Conservation (phyloP, 2,113 vertebrate genomes). For the Amia ocellicauda region DNA sequence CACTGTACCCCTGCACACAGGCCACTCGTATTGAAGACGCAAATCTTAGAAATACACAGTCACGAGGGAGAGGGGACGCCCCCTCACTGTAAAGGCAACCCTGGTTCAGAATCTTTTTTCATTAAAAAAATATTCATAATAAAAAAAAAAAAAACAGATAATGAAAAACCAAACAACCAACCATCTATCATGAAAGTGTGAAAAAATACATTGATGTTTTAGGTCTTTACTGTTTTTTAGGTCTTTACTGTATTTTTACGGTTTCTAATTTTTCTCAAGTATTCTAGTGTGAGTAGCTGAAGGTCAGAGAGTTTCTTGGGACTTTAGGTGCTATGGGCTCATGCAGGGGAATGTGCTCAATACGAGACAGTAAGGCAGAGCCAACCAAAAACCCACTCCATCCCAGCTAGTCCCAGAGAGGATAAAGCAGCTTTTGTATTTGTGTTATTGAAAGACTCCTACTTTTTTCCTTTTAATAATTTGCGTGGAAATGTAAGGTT, state of each 20-base stretch:
- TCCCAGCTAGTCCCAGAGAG: too few relatives aligned
- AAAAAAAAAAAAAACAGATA: constrained; percentile 25
- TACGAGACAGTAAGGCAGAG: too few relatives aligned
- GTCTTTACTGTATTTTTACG: background rate
- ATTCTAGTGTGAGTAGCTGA: background rate
- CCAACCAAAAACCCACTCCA: too few relatives aligned
- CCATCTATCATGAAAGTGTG: constrained; percentile 42
- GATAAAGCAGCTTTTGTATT: too few relatives aligned
- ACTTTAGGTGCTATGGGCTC: background rate
- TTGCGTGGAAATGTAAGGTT: too few relatives aligned
- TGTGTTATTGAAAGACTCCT: too few relatives aligned
- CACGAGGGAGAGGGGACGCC: background rate
- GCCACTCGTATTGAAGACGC: constrained; percentile 1
- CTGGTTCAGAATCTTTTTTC: constrained; percentile 24
- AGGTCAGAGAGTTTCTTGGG: background rate
- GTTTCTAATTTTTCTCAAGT: background rate
- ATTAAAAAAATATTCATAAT: constrained; percentile 42
- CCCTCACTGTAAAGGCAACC: constrained; percentile 17
- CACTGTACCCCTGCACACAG: background rate
- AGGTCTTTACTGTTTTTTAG: background rate
- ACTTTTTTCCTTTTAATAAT: too few relatives aligned
- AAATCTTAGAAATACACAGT: background rate
- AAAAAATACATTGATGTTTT: constrained; percentile 19
- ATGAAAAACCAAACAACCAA: background rate
- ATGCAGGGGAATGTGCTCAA: too few relatives aligned